Conservation (phyloP, 2,797 vertebrate genomes). For the Apogon talboti region DNA sequence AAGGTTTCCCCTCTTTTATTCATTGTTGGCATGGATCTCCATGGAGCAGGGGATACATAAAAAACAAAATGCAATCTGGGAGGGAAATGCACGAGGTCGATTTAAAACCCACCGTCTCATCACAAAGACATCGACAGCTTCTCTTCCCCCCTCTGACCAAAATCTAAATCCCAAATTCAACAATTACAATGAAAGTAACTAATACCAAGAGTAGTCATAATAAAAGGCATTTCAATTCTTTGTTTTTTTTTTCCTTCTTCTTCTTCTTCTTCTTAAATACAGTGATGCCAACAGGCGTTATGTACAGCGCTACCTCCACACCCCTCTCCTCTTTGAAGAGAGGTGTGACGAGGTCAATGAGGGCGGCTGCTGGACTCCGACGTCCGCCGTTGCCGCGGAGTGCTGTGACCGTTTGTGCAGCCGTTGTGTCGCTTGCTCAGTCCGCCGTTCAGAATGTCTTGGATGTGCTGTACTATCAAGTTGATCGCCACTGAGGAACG, state of each 20-base stretch:
- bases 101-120: conserved; percentile 59
- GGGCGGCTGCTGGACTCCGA: conserved; percentile 96
- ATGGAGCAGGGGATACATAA: conserved; percentile 65
- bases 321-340: conserved; percentile 72
- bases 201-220: conserved; percentile 64
- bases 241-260: conserved; percentile 42
- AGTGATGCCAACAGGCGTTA: conserved; percentile 73
- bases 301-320: conserved; percentile 72
- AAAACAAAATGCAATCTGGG: conserved; percentile 54
- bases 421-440: conserved; percentile 91
- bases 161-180: conserved; percentile 58
- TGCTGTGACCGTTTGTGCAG: conserved; percentile 87
- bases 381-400: conserved; percentile 87
- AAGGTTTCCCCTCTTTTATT: conserved; percentile 74
- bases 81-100: conserved; percentile 57
- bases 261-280: conserved; percentile 67
- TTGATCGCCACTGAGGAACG: conserved; percentile 93
- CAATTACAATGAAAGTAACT: conserved; percentile 69
- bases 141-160: conserved; percentile 55
- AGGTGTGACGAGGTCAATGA: conserved; percentile 86
- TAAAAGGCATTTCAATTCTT: conserved; percentile 81
- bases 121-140: conserved; percentile 48
- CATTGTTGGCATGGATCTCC: conserved; percentile 59
- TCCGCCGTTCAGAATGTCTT: conserved; percentile 96
- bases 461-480: conserved; percentile 98